Base-by-base conservation (phyloP, 1,140 invertebrate genomes). In the Drepana arcuata region DNA sequence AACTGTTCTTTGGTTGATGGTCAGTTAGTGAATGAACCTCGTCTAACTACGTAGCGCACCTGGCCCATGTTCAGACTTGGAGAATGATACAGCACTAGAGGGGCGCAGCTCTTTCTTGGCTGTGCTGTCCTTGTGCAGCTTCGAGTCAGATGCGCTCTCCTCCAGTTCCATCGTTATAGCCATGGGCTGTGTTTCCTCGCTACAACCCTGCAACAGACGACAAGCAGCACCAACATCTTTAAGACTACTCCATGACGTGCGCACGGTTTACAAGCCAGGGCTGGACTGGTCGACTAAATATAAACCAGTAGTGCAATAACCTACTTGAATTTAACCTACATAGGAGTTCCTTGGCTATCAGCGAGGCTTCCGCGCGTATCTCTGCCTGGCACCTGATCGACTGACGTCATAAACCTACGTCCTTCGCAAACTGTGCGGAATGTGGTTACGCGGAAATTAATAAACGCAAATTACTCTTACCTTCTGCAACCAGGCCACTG, bases 321-420 rank as follows among this genome's bases (percentile, higher is more conserved):
- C 80, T 69, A 84, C 58, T 83, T 83, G 78, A 73, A 65, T 74
- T 69, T 81, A 82, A 80, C 77, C 75, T 77, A 83, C 65, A 73
- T 82, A 54, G 51, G 55, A 53, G 62, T 62, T 77, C 62, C 65
- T 62, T 72, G 64, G 61, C 56, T 68, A 65, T 66, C 66, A 67
- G 57, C 48, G 54, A 57, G 56, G 59, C 62, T 64, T 64, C 58
- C 52, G 79, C 48, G 65, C 70, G 49, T 62, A 63, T 71, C 75
- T 34, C 73, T 50, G 70, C 70, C 77, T 82, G 82, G 79, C 55
- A 83, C 82, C 62, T 62, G 52, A 56, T 41, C 45, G 39, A 44
- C 39, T 83, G 79, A 82, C 82, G 80, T 79, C 80, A 83, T 42
- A 43, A 39, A 27, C 48, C 37, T 44, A 54, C 55, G 59, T 57